Evolutionary conservation across 2,888 invertebrate genomes (phyloP), one percentile per base, ranked within the genome.

Genomic region (Andrena bucephala): DNA sequence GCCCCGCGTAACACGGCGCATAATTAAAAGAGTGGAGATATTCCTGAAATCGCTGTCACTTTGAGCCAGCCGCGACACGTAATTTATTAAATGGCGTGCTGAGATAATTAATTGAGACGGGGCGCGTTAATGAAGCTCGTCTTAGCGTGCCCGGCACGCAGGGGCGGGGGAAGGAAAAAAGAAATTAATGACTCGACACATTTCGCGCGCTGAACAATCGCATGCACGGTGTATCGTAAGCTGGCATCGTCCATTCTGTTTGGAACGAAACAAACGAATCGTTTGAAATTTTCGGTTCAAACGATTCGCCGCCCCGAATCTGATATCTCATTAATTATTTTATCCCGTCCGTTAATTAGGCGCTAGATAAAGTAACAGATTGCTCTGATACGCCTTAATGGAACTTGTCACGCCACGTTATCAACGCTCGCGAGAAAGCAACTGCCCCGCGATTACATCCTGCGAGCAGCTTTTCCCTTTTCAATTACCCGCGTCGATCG

Each of bases 101-200:
- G 6, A 42, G 60, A 29, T 68, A 78, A 78, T 78, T 78, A 77
- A 68, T 78, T 20, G 78, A 66, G 13, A 60, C 24, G 13, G 36
- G 16, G 27, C n/a, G n/a, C 48, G 29, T 42, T 68, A 62, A 68
- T 54, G 60, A 78, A 68, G 52, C 42, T 48, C 62, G 62, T 16
- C 31, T 31, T n/a, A 20, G 16, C 33, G 72, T 16, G 33, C 63
- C 36, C 33, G 62, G 48, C 10, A 27, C 6, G 5, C 59, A 4
- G 8, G 16, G 16, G 24, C 10, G 36, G 48, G 33, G 27, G 33
- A 42, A 5, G 33, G 31, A 27, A 20, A 16, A 59, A 52, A 24
- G 20, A 66, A 66, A 76, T 66, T 76, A 67, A 67, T 52, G 77
- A 66, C n/a, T 16, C 5, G 13, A 29, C 24, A 52, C 6, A 33